phyloP scores from a whole-genome alignment of 2,113 vertebrate species.

The Charadrius vociferus region DNA sequence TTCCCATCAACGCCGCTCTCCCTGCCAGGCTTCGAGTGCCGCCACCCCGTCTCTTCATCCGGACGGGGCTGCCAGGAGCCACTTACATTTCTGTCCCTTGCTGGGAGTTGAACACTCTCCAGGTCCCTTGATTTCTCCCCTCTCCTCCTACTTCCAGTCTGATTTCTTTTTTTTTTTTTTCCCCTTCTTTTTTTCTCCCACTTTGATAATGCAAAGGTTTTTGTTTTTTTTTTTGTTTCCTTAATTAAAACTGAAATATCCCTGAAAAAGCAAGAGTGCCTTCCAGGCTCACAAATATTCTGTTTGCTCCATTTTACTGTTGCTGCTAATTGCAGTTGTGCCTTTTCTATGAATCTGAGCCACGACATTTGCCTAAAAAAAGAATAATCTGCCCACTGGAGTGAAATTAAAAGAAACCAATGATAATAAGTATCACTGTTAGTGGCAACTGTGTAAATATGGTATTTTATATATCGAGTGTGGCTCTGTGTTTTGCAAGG shows the following conservation, averaged over 20 bases:
- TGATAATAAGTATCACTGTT: not conserved
- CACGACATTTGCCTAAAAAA: not conserved
- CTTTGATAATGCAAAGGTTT: not conserved
- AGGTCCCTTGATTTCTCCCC: slow-evolving; percentile 49
- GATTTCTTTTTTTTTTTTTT: not conserved
- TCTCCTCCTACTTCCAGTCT: not conserved
- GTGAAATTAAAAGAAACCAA: not conserved
- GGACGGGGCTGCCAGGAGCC: slow-evolving; percentile 52
- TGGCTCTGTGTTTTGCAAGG: not conserved
- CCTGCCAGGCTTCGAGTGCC: slow-evolving; percentile 53
- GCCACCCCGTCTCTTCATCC: slow-evolving; percentile 44
- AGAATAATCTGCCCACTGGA: not conserved
- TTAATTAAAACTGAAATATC: not conserved
- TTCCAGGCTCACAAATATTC: not conserved
- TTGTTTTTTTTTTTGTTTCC: not conserved
- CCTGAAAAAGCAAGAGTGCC: not conserved
- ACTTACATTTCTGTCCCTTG: slow-evolving; percentile 47
- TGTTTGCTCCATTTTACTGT: not conserved
- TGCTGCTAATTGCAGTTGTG: not conserved
- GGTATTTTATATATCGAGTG: not conserved
- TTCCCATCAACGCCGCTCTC: not conserved
- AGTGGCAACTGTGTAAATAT: not conserved
- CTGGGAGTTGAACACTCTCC: slow-evolving; percentile 61
- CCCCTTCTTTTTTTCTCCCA: too few species aligned
- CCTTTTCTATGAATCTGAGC: not conserved